These are phyloP conservation scores for Drosophila vallismaia DNA, from an alignment of 2,888 invertebrate genomes.

Conservation along the genomic window DNA sequence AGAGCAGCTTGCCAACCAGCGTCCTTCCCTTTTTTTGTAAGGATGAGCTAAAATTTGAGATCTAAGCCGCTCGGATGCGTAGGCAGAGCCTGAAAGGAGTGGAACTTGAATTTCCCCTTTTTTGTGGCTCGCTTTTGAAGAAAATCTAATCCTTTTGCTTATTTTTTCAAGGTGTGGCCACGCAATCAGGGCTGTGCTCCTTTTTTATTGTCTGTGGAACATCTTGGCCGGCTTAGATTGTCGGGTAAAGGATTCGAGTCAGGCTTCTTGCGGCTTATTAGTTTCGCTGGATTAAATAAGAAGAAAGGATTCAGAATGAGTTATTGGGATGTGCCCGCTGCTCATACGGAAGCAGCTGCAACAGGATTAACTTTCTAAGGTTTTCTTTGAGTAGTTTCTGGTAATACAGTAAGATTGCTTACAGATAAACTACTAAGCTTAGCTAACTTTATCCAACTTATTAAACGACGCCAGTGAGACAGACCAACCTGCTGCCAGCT, in stretches of 20 bases:
- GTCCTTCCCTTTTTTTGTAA: constrained; percentile 24
- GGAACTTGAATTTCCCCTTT: constrained; percentile 45
- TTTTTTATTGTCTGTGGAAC: constrained; percentile 56
- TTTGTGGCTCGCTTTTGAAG: constrained; percentile 29
- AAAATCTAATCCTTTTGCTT: constrained; percentile 75
- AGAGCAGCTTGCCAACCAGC: constrained; percentile 32
- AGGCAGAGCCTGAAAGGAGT: constrained; percentile 69
- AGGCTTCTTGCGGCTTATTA: constrained; percentile 70
- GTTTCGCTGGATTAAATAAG: constrained; percentile 74
- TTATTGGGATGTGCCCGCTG: constrained; percentile 25
- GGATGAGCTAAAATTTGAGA: constrained; percentile 18
- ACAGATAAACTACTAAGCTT: constrained; percentile 7
- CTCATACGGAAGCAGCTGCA: constrained; percentile 70
- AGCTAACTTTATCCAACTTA: constrained; percentile 27
- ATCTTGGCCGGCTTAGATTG: constrained; percentile 48
- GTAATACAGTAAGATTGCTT: background rate
- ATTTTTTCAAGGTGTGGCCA: constrained; percentile 79
- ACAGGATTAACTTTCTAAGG: constrained; percentile 22
- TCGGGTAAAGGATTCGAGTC: constrained; percentile 65
- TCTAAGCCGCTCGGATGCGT: constrained; percentile 49
- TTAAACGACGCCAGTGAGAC: constrained; percentile 46
- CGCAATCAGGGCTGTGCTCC: constrained; percentile 49
- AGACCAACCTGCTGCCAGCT: constrained; percentile 59
- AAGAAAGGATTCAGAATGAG: constrained; percentile 50
- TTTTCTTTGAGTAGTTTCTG: background rate